Base-by-base conservation (phyloP, 2,113 vertebrate species). In the Austrofundulus limnaeus region DNA sequence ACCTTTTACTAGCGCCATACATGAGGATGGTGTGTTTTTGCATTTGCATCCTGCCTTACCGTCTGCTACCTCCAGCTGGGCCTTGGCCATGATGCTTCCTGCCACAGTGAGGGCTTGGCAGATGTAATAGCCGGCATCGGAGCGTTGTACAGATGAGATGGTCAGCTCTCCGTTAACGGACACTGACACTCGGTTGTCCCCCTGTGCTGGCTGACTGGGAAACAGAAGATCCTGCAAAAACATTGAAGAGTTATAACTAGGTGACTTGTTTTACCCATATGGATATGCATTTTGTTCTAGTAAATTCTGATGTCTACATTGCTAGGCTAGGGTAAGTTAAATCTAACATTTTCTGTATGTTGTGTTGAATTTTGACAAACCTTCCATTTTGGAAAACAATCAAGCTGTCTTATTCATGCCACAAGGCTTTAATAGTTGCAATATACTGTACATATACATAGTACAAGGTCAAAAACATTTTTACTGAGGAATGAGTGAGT, bases 101-200 rank as follows among this genome's bases (percentile, higher is more conserved):
- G 96, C 96, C 81, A 98, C 95, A 1, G 95, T 98, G 58, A 97
- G 90, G 13, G 96, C 96, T 85, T 98, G 96, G 87, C 96, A 98
- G 84, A 95, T 96, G 73, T 98, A 98, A 85, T 95, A 96, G 1
- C 96, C 96, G 0, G 93, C 94, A 20, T 98, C 96, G 1, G 94
- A 93, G 6, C 94, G 92, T 50, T 97, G 96, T 62, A 96, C 94
- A 70, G 93, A 93, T 55, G 92, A 90, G 74, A 98, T 95, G 43
- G 94, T 96, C 83, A 98, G 88, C 82, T 96, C 95, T 61, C 96
- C 96, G 0, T 88, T 93, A 24, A 93, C 90, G 9, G 95, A 96
- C 82, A 98, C 96, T 0, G 94, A 95, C 42, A 94, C 92, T 1
- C 92, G 93, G 63, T 94, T 94, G 77, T 92, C 94, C 46, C 92